phyloP scores from a whole-genome alignment of 2,888 invertebrate species.

The Gandaritis pyraliata region DNA sequence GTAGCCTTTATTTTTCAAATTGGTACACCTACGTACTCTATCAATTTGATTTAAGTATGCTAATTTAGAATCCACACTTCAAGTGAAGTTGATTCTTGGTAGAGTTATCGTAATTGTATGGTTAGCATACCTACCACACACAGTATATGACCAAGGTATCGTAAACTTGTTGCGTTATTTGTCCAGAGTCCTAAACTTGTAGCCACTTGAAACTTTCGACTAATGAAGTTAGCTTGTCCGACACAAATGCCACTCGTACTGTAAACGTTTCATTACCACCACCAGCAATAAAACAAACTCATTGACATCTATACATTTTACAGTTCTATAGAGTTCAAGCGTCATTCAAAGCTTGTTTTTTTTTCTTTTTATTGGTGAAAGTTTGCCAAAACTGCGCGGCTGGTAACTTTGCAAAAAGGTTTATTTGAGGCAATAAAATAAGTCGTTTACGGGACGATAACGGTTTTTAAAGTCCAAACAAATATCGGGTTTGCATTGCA shows the following conservation, averaged over 20 bases:
- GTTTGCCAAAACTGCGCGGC: constrained; percentile 32
- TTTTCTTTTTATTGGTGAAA: constrained; percentile 41
- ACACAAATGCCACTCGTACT: constrained; percentile 36
- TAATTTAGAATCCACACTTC: no score
- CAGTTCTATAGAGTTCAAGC: constrained; percentile 32
- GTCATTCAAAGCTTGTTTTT: constrained; percentile 29
- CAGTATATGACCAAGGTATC: constrained; percentile 29
- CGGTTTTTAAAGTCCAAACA: constrained; percentile 53
- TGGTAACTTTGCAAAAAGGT: constrained; percentile 41
- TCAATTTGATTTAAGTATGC: no score
- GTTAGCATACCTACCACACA: constrained; percentile 21
- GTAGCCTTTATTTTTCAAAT: not conserved
- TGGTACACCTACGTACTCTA: not conserved
- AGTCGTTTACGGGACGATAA: constrained; percentile 58
- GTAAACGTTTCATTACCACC: constrained; percentile 36
- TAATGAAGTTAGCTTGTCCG: constrained; percentile 33
- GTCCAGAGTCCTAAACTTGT: constrained; percentile 38
- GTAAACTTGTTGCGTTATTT: constrained; percentile 37
- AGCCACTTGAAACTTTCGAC: constrained; percentile 34
- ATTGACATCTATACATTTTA: constrained; percentile 34
- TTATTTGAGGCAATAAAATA: constrained; percentile 68
- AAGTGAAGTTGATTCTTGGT: no score
- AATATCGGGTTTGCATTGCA: constrained; percentile 54
- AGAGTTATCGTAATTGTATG: not conserved
- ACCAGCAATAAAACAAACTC: constrained; percentile 38